A percentile compares a stretch with the other conserved stretches of the same genome.
phyloP scores from a whole-genome alignment of 2,113 vertebrate species.

The Zeus faber region DNA sequence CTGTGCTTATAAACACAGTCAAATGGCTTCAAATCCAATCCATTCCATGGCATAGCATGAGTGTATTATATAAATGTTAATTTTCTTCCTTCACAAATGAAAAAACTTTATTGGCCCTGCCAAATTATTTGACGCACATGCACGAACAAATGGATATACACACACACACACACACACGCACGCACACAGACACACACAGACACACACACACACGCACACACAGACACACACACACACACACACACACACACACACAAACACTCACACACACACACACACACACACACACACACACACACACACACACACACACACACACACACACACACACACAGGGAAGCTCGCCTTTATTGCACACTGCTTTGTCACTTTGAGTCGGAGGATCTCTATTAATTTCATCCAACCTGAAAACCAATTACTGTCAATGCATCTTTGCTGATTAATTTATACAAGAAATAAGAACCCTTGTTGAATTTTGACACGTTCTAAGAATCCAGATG shows the following conservation, averaged over 20 bases:
- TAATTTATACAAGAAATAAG: slow-evolving; percentile 20
- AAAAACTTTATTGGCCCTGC: too few relatives aligned
- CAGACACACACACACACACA: not conserved
- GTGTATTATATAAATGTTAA: slow-evolving; percentile 33
- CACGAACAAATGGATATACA: too few relatives aligned
- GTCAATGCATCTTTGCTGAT: slow-evolving; percentile 23
- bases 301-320: not conserved
- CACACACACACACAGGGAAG: slow-evolving; percentile 4
- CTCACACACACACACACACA: too few relatives aligned
- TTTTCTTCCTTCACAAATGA: slow-evolving; percentile 35
- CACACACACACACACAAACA: slow-evolving; percentile 4
- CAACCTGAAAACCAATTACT: slow-evolving; percentile 56
- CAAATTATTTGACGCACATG: too few relatives aligned
- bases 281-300: slow-evolving; percentile 7
- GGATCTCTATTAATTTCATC: slow-evolving; percentile 39
- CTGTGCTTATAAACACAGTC: slow-evolving; percentile 35
- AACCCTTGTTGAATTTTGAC: slow-evolving; percentile 20
- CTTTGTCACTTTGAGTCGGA: slow-evolving; percentile 17
- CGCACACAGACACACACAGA: too few relatives aligned
- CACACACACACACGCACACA: slow-evolving; percentile 5
- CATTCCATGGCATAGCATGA: slow-evolving; percentile 22
- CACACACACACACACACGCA: not conserved
- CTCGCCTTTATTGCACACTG: slow-evolving; percentile 19
- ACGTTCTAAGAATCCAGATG: slow-evolving; percentile 17
- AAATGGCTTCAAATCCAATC: slow-evolving; percentile 40